A percentile compares a stretch with the other conserved stretches of the same genome.
These are phyloP conservation scores for Diplodus sargus DNA, from an alignment of 2,797 vertebrate genomes.

Conservation along the genomic window DNA sequence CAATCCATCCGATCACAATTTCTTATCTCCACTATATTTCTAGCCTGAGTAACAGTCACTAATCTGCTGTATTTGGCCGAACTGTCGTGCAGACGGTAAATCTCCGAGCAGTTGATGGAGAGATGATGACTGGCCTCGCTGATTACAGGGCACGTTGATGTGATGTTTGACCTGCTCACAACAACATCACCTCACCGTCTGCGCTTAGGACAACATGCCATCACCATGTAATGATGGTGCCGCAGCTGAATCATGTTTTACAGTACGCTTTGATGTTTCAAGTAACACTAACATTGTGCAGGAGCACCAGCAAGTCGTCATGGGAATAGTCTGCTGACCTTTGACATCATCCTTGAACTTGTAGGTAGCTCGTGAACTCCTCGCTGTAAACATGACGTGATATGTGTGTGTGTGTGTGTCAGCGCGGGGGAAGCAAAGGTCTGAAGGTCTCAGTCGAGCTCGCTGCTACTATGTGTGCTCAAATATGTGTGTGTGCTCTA, in stretches of 20 bases:
- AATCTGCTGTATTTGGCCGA: background rate
- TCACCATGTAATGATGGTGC: slow-evolving; percentile 33
- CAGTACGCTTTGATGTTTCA: slow-evolving; percentile 5
- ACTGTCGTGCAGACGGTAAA: background rate
- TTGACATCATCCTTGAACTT: slow-evolving; percentile 10
- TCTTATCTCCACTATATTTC: background rate
- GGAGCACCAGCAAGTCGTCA: background rate
- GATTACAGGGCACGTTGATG: slow-evolving; percentile 38
- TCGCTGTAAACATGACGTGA: background rate
- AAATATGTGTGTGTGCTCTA: slow-evolving; percentile 20
- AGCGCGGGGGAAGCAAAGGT: slow-evolving; percentile 1
- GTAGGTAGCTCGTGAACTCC: background rate
- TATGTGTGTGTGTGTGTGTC: background rate
- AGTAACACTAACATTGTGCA: background rate
- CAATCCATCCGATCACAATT: background rate
- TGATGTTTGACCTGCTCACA: slow-evolving; percentile 38
- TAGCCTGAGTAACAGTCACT: background rate
- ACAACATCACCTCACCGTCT: slow-evolving; percentile 31
- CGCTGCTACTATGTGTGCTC: background rate
- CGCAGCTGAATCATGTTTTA: slow-evolving; percentile 24
- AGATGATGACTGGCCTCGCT: slow-evolving; percentile 25
- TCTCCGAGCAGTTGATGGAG: slow-evolving; percentile 20
- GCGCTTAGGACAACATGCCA: slow-evolving; percentile 11
- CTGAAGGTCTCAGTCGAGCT: slow-evolving; percentile 10
- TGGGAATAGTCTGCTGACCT: background rate